Base-by-base conservation (phyloP, 2,888 invertebrate species). In the Oligia latruncula region DNA sequence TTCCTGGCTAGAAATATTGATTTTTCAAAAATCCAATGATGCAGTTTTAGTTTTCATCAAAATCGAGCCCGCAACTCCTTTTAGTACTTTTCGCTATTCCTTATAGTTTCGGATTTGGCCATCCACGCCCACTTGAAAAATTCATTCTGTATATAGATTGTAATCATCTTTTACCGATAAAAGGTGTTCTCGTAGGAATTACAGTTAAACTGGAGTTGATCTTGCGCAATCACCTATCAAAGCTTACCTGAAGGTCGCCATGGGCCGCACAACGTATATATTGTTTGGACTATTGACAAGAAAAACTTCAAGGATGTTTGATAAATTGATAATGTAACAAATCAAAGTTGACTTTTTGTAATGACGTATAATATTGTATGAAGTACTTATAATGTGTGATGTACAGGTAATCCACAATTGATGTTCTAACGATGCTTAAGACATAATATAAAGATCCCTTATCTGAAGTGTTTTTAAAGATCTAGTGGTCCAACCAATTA, bases 301-400 rank as follows among this genome's bases (percentile, higher is more conserved):
- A 89, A 90, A 87, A 86, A 89, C 78, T 88, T 90, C 89, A 92
- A 92, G 90, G 92, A 90, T 91, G 85, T 78, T 72, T 88, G 86
- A 87, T 87, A 90, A 84, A 82, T 73, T 88, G 86, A 87, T 87
- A 90, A 84, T 83, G 78, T 84, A 83, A 77, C 76, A 87, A 87
- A 88, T 88, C 88, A 89, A 89, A 88, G 85, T 89, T 78, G 43
- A 71, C 71, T 84, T 82, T 80, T 89, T 81, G 77, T 85, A 77
- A 80, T 84, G 72, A 73, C 58, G 71, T 85, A 74, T 40, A 78
- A 82, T 73, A 80, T 71, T 77, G 71, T 80, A 72, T 71, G 20
- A 46, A 58, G 55, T 72, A 80, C 35, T 55, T 80, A 64, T 74
- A 43, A 65, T 55, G 2, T 75, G n/a, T 55, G 11, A 49, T 13